Base-by-base conservation (phyloP, 2,797 vertebrate genomes). In the Coregonus ussuriensis region DNA sequence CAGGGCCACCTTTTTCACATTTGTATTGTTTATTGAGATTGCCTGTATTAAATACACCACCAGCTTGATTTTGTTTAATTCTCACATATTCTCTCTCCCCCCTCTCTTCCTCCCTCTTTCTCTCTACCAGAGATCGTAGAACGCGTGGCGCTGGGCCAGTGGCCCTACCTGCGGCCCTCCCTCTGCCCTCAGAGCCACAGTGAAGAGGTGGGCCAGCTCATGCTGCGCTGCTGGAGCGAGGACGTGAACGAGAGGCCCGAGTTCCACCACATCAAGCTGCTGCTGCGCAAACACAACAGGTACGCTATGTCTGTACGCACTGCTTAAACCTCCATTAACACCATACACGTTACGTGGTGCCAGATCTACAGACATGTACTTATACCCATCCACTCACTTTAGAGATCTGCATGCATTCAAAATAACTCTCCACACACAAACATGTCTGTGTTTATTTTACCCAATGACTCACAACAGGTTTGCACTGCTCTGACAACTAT, bases 161-260 rank as follows among this genome's bases (percentile, higher is more conserved):
- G 89, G 79, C 95, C 95, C 0, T 92, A 90, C 21, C 92, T 96
- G 82, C 93, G 95, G 11, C 95, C 95, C 16, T 93, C 92, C 0
- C 83, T 92, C 76, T 91, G 86, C 59, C 78, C 93, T 0, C 94
- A 94, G 67, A 92, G 90, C 13, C 95, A 95, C 79, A 86, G 93
- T 35, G 95, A 95, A 87, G 95, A 95, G 76, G 87, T 96, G 83
- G 94, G 94, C 1, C 87, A 90, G 75, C 92, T 96, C 56, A 96
- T 96, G 95, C 95, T 95, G 87, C 87, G 92, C 51, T 96, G 96
- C 88, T 96, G 96, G 96, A 93, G 95, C 0, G 95, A 96, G 81
- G 95, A 96, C 2, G 35, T 88, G 0, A 84, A 90, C 62, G 95
- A 96, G 71, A 90, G 95, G 47, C 96, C 95, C 0, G 95, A 96